A percentile compares a stretch with the other conserved stretches of the same genome.
Evolutionary conservation across 2,888 invertebrate genomes (phyloP).

Genomic region (Caenorhabditis uteleia): DNA sequence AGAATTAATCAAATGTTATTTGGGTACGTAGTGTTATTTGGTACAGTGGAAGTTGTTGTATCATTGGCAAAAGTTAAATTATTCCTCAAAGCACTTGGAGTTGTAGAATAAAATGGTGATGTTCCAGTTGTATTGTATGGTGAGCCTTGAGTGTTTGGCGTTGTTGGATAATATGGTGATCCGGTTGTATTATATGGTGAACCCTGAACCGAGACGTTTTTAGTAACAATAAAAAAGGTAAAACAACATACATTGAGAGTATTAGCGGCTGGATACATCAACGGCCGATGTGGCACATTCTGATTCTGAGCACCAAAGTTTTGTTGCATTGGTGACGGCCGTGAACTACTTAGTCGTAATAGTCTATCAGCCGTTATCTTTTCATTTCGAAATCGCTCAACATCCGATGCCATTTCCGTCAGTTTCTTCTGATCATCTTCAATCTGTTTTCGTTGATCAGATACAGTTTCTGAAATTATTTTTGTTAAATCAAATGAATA

Average conservation of each 20-base stretch:
- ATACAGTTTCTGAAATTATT: conserved; percentile 1
- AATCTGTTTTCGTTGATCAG: conserved; percentile 9
- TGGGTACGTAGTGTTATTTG: too few species aligned
- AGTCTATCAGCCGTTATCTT: neutral
- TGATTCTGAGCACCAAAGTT: too few species aligned
- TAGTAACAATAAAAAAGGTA: too few species aligned
- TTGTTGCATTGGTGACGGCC: too few species aligned
- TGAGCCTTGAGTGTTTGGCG: neutral
- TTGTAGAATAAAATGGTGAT: conserved; percentile 2
- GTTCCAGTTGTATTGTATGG: neutral
- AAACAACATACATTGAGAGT: too few species aligned
- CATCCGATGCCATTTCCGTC: conserved; percentile 7
- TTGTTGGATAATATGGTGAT: neutral
- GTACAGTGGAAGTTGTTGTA: neutral
- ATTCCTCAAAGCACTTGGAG: neutral
- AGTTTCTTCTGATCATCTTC: conserved; percentile 21
- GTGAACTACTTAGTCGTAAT: neutral
- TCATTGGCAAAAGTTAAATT: neutral
- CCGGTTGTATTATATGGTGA: neutral
- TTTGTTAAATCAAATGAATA: neutral
- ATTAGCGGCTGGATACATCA: too few species aligned
- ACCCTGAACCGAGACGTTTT: too few species aligned
- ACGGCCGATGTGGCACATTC: neutral
- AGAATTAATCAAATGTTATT: too few species aligned
- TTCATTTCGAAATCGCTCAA: conserved; percentile 3